Conservation (phyloP, 1,140 invertebrate genomes). For the Zaprionus kolodkinae region DNA sequence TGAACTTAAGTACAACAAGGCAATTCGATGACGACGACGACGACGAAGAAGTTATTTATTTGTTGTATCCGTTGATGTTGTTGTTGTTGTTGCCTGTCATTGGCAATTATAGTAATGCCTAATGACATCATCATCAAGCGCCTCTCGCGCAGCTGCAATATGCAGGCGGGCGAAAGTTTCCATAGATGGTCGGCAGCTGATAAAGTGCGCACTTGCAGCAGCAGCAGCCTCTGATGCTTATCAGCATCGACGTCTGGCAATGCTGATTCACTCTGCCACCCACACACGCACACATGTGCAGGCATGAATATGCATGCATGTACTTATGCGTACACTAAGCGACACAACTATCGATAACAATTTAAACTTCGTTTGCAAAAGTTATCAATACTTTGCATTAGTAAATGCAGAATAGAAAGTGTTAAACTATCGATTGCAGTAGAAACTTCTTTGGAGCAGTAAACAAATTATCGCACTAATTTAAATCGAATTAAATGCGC, state of each 20-base stretch:
- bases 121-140: conserved; percentile 49
- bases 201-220: conserved; percentile 43
- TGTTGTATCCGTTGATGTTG: conserved; percentile 14
- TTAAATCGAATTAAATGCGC: background rate
- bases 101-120: conserved; percentile 53
- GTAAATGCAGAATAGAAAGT: background rate
- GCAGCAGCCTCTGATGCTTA: conserved; percentile 46
- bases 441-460: background rate
- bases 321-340: background rate
- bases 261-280: conserved; percentile 25
- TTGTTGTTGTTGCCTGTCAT: conserved; percentile 35
- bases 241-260: conserved; percentile 36
- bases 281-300: conserved; percentile 14
- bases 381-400: background rate
- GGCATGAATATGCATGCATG: background rate
- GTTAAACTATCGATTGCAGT: background rate
- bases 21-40: conserved; percentile 28
- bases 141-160: conserved; percentile 21
- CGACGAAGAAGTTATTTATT: conserved; percentile 20
- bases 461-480: background rate
- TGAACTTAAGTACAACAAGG: conserved; percentile 60
- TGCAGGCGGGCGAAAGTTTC: conserved; percentile 47
- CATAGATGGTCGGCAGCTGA: conserved; percentile 37
- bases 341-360: background rate
- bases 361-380: background rate